Evolutionary conservation across 35 echinoderm and acorn worm genomes (phyloP), one percentile per base, ranked within the genome.

Genomic region (Lytechinus pictus): DNA sequence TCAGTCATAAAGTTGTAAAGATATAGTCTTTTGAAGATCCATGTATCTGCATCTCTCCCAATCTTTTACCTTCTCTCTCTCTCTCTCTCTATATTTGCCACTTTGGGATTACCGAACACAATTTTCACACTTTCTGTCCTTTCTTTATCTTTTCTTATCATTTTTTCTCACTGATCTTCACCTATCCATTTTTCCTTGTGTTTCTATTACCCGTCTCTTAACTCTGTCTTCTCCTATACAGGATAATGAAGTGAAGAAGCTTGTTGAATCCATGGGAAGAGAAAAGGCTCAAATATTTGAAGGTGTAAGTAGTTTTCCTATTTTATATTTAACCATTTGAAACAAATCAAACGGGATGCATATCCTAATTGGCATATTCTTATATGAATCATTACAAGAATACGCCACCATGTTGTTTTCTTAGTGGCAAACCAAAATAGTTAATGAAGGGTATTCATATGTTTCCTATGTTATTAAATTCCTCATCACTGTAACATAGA

Each of bases 171-270:
- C 56, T 58, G 9, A 58, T 58, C 9, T 13, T 58, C 9, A 11
- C 56, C 56, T 58, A 2, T 58, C 9, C 13, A 2, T 58, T 10
- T 58, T 10, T 58, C 56, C 33, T 44, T 44, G 33, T 57, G 13
- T 79, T n/a, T 19, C 19, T 90, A 14, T 54, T 33, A 10, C 88
- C 52, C 0, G 3, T 90, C 11, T 52, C 88, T 44, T 9, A 9
- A 51, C 27, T 52, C 4, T 90, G 28, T 44, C 16, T 12, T 90
- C 88, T 94, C 28, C 1, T 88, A 57, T 52, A 88, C 89, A 96
- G 96, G 96, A 96, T 54, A 93, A 94, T 54, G 96, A 96, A 86
- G 88, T 96, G 8, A 96, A 96, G 55, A 94, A 94, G 56, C 55
- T 94, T 19, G 94, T 94, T 11, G 94, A 95, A 89, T 86, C 94